A percentile compares a stretch with the other conserved stretches of the same genome.
These are phyloP conservation scores for Scaptomyza tumidula DNA, from an alignment of 2,888 invertebrate species.

Conservation along the genomic window DNA sequence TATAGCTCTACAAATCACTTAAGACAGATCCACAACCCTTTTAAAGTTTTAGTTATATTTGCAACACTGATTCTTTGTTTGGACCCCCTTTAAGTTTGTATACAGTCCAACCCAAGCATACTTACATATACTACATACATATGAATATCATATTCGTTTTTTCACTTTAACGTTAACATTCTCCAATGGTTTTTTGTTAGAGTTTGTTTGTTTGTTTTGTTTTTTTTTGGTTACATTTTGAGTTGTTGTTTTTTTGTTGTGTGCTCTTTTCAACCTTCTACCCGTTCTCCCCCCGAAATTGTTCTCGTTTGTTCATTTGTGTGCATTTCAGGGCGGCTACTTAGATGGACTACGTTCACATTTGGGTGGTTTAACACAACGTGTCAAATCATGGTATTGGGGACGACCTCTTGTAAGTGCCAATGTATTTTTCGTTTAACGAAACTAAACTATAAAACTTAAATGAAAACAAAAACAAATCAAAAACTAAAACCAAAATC, in stretches of 20 bases:
- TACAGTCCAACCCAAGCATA: constrained; percentile 24
- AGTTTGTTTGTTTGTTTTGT: constrained; percentile 18
- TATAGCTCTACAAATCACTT: constrained; percentile 34
- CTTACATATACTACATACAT: constrained; percentile 24
- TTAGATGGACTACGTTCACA: constrained; percentile 96
- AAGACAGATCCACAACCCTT: constrained; percentile 47
- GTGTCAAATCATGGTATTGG: constrained; percentile 98
- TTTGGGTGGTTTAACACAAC: constrained; percentile 98
- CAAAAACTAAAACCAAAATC: constrained; percentile 30
- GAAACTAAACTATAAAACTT: constrained; percentile 60
- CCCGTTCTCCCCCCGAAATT: constrained; percentile 73
- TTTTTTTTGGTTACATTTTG: constrained; percentile 3
- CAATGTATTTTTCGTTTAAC: constrained; percentile 84
- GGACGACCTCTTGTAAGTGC: constrained; percentile 98
- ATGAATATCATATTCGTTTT: constrained; percentile 26
- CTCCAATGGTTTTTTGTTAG: constrained; percentile 20
- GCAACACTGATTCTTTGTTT: constrained; percentile 12
- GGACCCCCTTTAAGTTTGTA: constrained; percentile 32
- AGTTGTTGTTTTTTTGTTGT: constrained; percentile 16
- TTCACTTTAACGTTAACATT: constrained; percentile 4
- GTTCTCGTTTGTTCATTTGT: constrained; percentile 83
- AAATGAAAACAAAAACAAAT: constrained; percentile 30
- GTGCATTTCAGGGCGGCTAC: constrained; percentile 93
- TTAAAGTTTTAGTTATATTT: constrained; percentile 35
- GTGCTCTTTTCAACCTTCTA: constrained; percentile 45